phyloP scores from a whole-genome alignment of 2,113 vertebrate genomes.

The Salminus brasiliensis region DNA sequence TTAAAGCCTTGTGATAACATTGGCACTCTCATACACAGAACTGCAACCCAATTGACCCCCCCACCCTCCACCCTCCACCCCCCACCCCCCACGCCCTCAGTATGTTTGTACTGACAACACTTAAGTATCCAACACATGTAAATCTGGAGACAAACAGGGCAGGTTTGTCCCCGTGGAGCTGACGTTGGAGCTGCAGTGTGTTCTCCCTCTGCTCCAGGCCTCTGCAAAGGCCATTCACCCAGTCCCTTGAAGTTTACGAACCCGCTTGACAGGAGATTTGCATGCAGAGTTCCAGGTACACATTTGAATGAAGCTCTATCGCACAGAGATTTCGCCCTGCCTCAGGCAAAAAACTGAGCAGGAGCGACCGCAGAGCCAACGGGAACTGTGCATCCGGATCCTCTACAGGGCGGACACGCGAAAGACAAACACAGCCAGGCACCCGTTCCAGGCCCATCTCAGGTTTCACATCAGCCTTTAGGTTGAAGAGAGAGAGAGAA shows the following conservation, averaged over 20 bases:
- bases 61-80: too few relatives aligned
- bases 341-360: constrained; percentile 27
- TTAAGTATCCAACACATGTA: not conserved
- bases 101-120: constrained; percentile 14
- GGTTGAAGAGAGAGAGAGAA: not conserved
- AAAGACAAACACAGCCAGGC: constrained; percentile 51
- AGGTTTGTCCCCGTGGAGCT: too few relatives aligned
- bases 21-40: not conserved
- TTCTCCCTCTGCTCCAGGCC: not conserved
- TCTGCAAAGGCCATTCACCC: constrained; percentile 10
- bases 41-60: not conserved
- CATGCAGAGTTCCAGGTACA: constrained; percentile 69
- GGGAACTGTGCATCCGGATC: constrained; percentile 59
- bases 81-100: too few relatives aligned
- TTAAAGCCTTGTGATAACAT: constrained; percentile 21
- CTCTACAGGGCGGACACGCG: constrained; percentile 49
- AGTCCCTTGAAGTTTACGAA: constrained; percentile 42
- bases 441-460: constrained; percentile 30
- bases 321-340: constrained; percentile 67
- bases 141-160: constrained; percentile 1
- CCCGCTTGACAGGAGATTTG: constrained; percentile 63
- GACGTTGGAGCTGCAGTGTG: not conserved
- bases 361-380: constrained; percentile 36
- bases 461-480: constrained; percentile 21
- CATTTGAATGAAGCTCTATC: constrained; percentile 68